Evolutionary conservation across 2,888 invertebrate species (phyloP), one percentile per base, ranked within the genome.

Genomic region (Exocentrus adspersus): DNA sequence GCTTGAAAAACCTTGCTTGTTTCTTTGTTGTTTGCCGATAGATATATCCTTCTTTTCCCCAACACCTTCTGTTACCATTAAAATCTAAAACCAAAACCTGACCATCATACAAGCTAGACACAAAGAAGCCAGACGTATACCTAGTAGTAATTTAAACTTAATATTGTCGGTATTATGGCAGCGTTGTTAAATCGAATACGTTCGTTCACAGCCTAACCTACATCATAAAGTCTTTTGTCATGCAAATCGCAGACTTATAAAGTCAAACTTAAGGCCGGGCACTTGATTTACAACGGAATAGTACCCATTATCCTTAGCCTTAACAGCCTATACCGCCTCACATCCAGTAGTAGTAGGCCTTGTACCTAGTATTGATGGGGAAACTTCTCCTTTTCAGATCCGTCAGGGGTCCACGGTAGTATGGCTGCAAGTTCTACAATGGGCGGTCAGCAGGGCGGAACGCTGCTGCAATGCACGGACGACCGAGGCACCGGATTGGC

Each of bases 401-500:
- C 73, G 52, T 67, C 73, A 43, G 67, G 67, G 48, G 59, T 69
- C 46, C 32, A 80, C 77, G 81, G 86, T 84, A 85, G 86, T 85
- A 87, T 87, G 83, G 87, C 88, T 81, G 88, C 89, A 85, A 87
- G 86, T 86, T 87, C 88, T 86, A 85, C 88, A 84, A 86, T 87
- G 84, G 88, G 88, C 85, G 87, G 85, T 79, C 71, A 83, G 72
- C 82, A 82, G 75, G 84, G 84, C 74, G 83, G 84, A 59, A 85
- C 89, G 73, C 84, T 89, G 79, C 84, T 89, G 80, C 86, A 89
- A 73, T 89, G 89, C 84, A 86, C 88, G 78, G 87, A 88, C 69
- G 87, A 89, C 79, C 82, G 89, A 83, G 81, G 87, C 84, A 85
- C 86, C 79, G 82, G 84, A 67, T 82, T 84, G 77, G 81, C 85